Evolutionary conservation across 2,113 vertebrate genomes (phyloP), one percentile per base, ranked within the genome.

Genomic region (Xiphophorus hellerii): DNA sequence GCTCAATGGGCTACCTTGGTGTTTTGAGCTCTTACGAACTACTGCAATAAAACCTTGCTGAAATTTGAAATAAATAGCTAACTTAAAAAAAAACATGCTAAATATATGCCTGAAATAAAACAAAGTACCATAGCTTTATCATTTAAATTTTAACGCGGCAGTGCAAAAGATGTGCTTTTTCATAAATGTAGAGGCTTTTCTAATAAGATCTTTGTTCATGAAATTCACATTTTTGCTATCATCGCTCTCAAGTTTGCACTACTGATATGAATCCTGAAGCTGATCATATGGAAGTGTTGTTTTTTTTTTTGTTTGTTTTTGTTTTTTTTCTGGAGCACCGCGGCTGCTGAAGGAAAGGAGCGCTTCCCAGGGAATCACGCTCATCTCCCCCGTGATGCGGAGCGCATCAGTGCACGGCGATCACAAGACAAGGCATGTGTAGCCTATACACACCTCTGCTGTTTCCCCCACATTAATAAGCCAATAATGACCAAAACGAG

Each of bases 321-420:
- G 0, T 35, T 35, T 0, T 22, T 54, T 25, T n/a, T 10, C 67
- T 76, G 44, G 3, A 62, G 74, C 35, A 42, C 9, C 13, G 73
- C 48, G 8, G 58, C 69, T 39, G 30, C 61, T 62, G 69, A 29
- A 2, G 65, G 76, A 74, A n/a, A 2, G 65, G 76, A 74, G 80
- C 80, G 85, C 87, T 74, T 9, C 77, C 68, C 71, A 39, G 73
- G 60, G 79, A 87, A 81, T 86, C 81, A 80, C 86, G 86, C 87
- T 82, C 81, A 17, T 70, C 80, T 84, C 84, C 79, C 82, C 86
- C 84, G 83, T 86, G 90, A 90, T 86, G 65, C 64, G 83, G 66
- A 84, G 81, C 89, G 91, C 85, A 77, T 73, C 42, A 22, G 22
- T 60, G 58, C 81, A n/a, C 70, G 31, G 81, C 66, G 80, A 78